These are phyloP conservation scores for Drosophila mauritiana DNA, from an alignment of 1,140 invertebrate genomes.

Conservation along the genomic window DNA sequence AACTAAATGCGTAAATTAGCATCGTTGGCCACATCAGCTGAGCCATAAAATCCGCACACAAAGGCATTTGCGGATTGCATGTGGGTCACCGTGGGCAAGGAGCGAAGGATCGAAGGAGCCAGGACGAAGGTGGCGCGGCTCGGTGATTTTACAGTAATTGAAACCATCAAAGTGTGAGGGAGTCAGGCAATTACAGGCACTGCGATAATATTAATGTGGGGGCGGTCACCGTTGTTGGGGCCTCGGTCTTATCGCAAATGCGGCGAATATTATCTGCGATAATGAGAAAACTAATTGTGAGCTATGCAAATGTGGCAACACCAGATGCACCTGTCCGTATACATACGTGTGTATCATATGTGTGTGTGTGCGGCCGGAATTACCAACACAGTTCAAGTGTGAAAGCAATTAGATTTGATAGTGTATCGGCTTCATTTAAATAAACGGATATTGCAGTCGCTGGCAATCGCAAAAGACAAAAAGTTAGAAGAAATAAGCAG, in stretches of 20 bases:
- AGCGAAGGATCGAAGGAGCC: conserved; percentile 6
- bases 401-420: conserved; percentile 76
- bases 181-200: conserved; percentile 42
- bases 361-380: conserved; percentile 31
- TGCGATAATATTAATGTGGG: conserved; percentile 56
- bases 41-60: conserved; percentile 69
- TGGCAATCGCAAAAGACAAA: conserved; percentile 22
- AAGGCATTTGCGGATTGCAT: conserved; percentile 40
- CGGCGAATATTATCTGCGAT: conserved; percentile 78
- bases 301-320: conserved; percentile 69
- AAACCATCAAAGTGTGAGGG: conserved; percentile 63
- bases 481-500: background rate
- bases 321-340: conserved; percentile 34
- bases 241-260: conserved; percentile 74
- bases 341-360: conserved; percentile 10
- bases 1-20: conserved; percentile 48
- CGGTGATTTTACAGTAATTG: conserved; percentile 71
- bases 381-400: conserved; percentile 54
- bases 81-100: conserved; percentile 36
- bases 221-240: conserved; percentile 45
- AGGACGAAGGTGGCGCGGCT: conserved; percentile 32
- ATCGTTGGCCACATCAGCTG: conserved; percentile 49
- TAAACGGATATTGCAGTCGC: conserved; percentile 70
- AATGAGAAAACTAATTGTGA: conserved; percentile 81
- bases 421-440: conserved; percentile 72